phyloP scores from a whole-genome alignment of 2,797 vertebrate species.

The Phataginus tricuspis region DNA sequence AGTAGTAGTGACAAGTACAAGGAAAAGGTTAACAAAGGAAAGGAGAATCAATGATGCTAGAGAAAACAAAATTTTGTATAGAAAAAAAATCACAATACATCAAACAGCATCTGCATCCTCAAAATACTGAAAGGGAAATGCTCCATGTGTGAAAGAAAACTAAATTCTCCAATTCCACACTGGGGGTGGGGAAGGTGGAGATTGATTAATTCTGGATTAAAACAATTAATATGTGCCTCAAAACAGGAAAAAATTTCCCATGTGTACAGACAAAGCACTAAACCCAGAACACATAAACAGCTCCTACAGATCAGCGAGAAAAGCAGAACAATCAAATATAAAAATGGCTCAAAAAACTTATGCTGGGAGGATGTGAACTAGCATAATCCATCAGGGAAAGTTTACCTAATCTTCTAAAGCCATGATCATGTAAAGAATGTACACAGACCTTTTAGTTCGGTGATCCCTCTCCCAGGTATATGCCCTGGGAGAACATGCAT shows the following conservation, averaged over 20 bases:
- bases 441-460: background rate
- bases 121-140: background rate
- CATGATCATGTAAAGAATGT: background rate
- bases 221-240: background rate
- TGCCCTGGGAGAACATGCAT: background rate
- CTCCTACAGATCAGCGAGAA: background rate
- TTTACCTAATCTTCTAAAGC: background rate
- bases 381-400: background rate
- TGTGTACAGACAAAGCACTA: background rate
- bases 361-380: background rate
- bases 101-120: background rate
- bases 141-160: background rate
- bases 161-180: background rate
- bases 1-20: background rate
- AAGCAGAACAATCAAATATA: background rate
- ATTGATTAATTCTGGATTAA: background rate
- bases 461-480: background rate
- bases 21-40: background rate
- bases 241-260: background rate
- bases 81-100: background rate
- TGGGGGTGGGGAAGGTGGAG: background rate
- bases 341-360: background rate
- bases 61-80: constrained; percentile 8
- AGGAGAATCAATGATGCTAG: background rate
- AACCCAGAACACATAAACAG: constrained; percentile 21